Conservation (phyloP, 2,888 invertebrate genomes). For the Geophilus truncorum region DNA sequence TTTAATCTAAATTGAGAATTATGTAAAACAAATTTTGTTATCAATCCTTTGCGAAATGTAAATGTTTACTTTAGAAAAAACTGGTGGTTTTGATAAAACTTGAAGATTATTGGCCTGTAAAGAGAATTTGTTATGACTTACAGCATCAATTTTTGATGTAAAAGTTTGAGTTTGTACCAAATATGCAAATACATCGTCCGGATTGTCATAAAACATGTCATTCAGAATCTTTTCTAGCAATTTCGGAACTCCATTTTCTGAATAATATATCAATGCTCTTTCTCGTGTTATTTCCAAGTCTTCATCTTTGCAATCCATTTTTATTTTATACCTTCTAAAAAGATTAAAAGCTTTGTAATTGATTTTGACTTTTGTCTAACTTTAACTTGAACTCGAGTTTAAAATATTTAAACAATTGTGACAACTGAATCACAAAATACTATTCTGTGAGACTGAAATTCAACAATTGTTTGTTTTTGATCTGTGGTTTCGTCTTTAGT, state of each 20-base stretch:
- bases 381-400: no score
- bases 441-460: no score
- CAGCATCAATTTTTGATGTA: not conserved
- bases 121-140: not conserved
- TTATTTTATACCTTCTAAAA: not conserved
- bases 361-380: no score
- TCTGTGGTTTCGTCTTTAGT: not conserved
- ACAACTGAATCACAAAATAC: no score
- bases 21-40: not conserved
- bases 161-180: not conserved
- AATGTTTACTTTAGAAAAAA: not conserved
- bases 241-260: slow-evolving; percentile 3
- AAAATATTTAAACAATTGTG: no score
- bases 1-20: not conserved
- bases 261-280: not conserved
- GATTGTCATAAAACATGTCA: slow-evolving; percentile 18
- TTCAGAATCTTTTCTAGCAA: not conserved
- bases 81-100: not conserved
- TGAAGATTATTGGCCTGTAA: not conserved
- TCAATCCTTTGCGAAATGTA: not conserved
- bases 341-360: not conserved
- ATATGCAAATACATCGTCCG: slow-evolving; percentile 2
- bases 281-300: not conserved
- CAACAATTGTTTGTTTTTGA: no score
- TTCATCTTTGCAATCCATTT: not conserved